Evolutionary conservation across 1,140 invertebrate genomes (phyloP).

Genomic region (Centruroides sculpturatus): DNA sequence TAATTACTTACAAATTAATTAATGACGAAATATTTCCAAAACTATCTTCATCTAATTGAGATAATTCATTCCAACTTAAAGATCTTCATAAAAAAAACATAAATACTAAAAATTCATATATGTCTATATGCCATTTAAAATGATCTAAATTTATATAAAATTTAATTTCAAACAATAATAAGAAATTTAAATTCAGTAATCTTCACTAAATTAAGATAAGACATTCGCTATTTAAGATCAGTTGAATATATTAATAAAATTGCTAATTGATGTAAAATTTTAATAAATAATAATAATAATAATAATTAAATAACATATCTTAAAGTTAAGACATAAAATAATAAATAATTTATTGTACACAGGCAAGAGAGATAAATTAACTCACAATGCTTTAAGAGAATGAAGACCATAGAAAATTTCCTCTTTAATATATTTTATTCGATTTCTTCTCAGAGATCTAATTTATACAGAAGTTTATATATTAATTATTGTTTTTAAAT

Average conservation of each 20-base stretch:
- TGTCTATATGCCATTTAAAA: background rate
- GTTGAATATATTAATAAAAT: too few species aligned
- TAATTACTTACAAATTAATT: constrained; percentile 9
- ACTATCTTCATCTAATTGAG: background rate
- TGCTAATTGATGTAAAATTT: too few species aligned
- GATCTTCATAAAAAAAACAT: constrained; percentile 3
- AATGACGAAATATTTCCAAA: constrained; percentile 10
- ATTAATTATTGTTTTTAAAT: too few species aligned
- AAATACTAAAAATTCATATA: background rate
- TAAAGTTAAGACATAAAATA: too few species aligned
- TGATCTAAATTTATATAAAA: too few species aligned
- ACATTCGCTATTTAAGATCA: too few species aligned
- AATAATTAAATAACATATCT: too few species aligned
- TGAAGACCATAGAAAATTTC: background rate
- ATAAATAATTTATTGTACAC: too few species aligned
- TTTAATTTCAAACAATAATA: too few species aligned
- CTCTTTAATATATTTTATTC: background rate
- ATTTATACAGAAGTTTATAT: background rate
- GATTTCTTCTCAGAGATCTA: constrained; percentile 6
- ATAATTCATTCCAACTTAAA: constrained; percentile 9
- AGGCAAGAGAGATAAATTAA: background rate
- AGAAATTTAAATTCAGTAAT: too few species aligned
- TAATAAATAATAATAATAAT: too few species aligned
- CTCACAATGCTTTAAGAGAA: constrained; percentile 3
- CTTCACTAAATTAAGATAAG: too few species aligned